Conservation (phyloP, 2,888 invertebrate species). For the Colostygia pectinataria region DNA sequence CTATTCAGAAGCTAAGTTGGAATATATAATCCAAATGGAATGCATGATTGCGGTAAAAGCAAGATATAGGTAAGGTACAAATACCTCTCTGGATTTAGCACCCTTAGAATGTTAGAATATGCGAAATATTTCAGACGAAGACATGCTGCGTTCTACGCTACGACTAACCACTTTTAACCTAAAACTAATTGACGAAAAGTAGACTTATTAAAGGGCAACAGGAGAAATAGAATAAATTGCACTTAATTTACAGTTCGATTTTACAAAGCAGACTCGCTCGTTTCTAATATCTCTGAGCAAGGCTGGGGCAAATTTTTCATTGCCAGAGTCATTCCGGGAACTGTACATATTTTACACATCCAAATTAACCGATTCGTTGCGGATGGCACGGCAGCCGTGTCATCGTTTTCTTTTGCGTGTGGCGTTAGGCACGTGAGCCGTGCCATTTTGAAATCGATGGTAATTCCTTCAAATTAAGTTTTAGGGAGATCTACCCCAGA, state of each 20-base stretch:
- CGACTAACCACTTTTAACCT: constrained; percentile 42
- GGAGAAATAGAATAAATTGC: neutral
- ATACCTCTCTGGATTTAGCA: constrained; percentile 5
- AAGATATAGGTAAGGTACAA: constrained; percentile 5
- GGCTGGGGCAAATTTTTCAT: too few relatives aligned
- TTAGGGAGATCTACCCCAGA: too few relatives aligned
- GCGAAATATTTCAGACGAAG: constrained; percentile 18
- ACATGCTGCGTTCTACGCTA: constrained; percentile 22
- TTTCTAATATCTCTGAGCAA: too few relatives aligned
- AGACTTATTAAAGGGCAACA: constrained; percentile 9
- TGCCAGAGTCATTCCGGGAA: neutral
- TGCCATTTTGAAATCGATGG: too few relatives aligned
- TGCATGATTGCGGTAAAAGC: constrained; percentile 39
- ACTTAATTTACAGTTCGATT: too few relatives aligned
- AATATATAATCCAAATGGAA: constrained; percentile 38
- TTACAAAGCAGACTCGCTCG: too few relatives aligned
- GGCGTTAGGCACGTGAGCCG: too few relatives aligned
- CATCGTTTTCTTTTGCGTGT: too few relatives aligned
- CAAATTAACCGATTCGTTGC: too few relatives aligned
- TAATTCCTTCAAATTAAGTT: too few relatives aligned
- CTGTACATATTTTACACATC: constrained; percentile 1
- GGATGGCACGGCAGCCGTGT: too few relatives aligned
- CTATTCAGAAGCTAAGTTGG: constrained; percentile 15
- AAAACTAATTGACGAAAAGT: constrained; percentile 34
- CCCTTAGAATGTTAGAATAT: constrained; percentile 31